Conservation (phyloP, 2,113 vertebrate species). For the Ailurus styani region DNA sequence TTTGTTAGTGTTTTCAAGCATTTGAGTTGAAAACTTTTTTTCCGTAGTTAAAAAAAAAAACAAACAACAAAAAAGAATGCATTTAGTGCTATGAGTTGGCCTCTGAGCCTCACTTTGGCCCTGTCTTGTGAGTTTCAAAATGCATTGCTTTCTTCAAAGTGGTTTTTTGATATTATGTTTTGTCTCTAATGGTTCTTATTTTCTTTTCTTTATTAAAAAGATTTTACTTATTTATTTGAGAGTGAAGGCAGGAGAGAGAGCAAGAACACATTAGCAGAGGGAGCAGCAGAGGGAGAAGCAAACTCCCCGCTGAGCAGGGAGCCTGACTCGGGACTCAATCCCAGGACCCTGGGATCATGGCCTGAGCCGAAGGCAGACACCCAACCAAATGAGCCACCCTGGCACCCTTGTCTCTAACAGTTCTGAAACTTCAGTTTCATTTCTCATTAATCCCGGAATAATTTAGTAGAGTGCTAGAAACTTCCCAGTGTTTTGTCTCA, state of each 20-base stretch:
- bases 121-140: not conserved
- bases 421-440: not conserved
- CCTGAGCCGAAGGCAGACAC: not conserved
- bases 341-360: no score
- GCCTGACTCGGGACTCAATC: no score
- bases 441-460: not conserved
- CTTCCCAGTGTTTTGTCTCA: not conserved
- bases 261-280: no score
- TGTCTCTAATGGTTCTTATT: not conserved
- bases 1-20: not conserved
- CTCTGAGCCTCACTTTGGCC: not conserved
- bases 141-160: not conserved
- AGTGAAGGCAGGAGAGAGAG: no score
- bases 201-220: no score
- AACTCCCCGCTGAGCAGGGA: no score
- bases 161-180: not conserved
- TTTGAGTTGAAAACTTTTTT: not conserved
- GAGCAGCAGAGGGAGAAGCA: no score
- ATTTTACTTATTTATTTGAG: no score
- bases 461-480: not conserved
- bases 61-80: not conserved
- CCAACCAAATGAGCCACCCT: not conserved
- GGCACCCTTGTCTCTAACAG: not conserved
- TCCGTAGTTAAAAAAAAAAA: not conserved
- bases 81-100: conserved; percentile 11